Evolutionary conservation across 2,113 vertebrate genomes (phyloP), one percentile per base, ranked within the genome.

Genomic region (Ibidorhyncha struthersii): DNA sequence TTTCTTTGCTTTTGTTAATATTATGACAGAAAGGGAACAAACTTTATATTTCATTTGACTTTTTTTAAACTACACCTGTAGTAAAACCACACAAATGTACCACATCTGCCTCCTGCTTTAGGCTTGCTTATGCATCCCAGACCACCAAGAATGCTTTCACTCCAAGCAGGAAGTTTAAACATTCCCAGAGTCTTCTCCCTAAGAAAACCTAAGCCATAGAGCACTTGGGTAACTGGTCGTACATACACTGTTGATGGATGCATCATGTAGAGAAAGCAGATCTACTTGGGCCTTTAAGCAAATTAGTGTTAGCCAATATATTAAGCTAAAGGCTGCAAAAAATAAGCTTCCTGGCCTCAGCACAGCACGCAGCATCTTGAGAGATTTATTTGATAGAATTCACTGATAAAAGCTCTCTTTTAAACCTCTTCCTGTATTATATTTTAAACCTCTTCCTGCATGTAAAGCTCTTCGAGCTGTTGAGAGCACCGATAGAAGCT

Each of bases 371-470:
- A 87, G 71, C 62, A 62, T 77, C 81, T 82, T 73, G 77, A 49
- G 25, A 91, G 23, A 82, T 14, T 50, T 41, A 52, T 40, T 74
- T 0, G 4, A 73, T 45, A 38, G 23, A 85, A 59, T 59, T 77
- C 53, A 63, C 49, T 83, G 84, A 27, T 91, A 94, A 84, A 38
- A 67, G 12, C 36, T 82, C 43, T 70, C 45, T 94, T 67, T 85
- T 71, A 83, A 96, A 91, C 81, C 73, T 87, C 84, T 93, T 91
- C 89, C 86, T 82, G 72, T 38, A 19, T 8, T 62, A 38, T 41
- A 80, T 25, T 76, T 76, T 50, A 88, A 92, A 67, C 52, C 38
- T 72, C 52, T 70, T 89, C 77, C 50, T 71, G n/a, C 34, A 47
- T 2, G 36, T n/a, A 41, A 73, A 86, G n/a, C 69, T 94, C 59